phyloP scores from a whole-genome alignment of 2,113 vertebrate species.

The Jaculus jaculus region DNA sequence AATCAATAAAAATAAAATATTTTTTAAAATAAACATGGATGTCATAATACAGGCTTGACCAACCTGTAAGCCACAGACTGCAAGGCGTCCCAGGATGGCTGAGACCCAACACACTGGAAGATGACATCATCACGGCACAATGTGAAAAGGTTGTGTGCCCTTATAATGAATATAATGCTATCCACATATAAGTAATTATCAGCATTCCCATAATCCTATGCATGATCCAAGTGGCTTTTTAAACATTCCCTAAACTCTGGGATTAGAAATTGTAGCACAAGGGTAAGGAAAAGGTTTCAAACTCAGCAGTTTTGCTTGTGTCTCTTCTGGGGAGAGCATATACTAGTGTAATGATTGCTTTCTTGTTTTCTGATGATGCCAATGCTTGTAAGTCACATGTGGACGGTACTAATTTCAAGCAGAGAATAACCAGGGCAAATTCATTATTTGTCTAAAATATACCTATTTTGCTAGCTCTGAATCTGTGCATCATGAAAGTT shows the following conservation, averaged over 20 bases:
- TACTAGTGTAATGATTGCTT: not conserved
- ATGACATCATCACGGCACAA: too few species aligned
- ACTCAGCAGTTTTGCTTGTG: not conserved
- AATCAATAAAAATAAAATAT: too few species aligned
- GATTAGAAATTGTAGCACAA: constrained; percentile 40
- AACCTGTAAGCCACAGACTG: too few species aligned
- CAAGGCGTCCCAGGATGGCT: too few species aligned
- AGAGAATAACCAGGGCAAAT: constrained; percentile 54
- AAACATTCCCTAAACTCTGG: constrained; percentile 57
- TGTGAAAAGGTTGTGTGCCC: too few species aligned
- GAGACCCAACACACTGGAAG: too few species aligned
- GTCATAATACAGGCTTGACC: not conserved
- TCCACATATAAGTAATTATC: constrained; percentile 35
- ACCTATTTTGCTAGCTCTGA: constrained; percentile 59
- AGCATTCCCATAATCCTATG: not conserved
- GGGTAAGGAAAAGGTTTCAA: not conserved
- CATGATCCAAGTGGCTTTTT: constrained; percentile 24
- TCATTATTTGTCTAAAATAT: constrained; percentile 48
- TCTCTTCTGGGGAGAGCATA: constrained; percentile 18
- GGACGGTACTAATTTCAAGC: constrained; percentile 21
- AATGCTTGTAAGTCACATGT: constrained; percentile 57
- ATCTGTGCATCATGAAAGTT: constrained; percentile 54
- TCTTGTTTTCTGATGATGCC: constrained; percentile 55
- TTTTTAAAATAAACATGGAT: not conserved
- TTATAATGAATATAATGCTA: not conserved